Conservation (phyloP, 2,113 vertebrate species). For the Lynx canadensis region DNA sequence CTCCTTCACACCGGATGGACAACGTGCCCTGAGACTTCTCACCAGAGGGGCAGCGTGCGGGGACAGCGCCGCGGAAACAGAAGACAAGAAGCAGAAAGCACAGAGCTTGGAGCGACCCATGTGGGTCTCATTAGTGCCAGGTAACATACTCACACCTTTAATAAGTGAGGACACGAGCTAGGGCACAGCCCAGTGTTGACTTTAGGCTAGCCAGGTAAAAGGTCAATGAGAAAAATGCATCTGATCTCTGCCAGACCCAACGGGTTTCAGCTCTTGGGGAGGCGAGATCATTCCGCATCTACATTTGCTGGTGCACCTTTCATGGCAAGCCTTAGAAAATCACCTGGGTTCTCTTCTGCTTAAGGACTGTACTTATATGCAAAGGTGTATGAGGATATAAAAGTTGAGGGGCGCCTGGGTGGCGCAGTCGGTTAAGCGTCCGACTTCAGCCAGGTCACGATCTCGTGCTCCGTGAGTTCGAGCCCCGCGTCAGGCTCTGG, state of each 20-base stretch:
- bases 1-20: background rate
- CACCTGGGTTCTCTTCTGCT: background rate
- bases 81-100: background rate
- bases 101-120: background rate
- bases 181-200: background rate
- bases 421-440: no score
- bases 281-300: background rate
- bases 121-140: background rate
- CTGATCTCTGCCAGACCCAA: background rate
- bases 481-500: no score
- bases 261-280: background rate
- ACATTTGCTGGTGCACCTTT: background rate
- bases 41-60: background rate
- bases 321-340: background rate
- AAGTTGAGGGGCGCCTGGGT: no score
- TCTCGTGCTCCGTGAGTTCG: no score
- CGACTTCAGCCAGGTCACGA: no score
- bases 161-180: background rate
- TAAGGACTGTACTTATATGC: background rate
- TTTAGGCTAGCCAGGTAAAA: conserved; percentile 2
- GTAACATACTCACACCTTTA: background rate
- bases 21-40: background rate
- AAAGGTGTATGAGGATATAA: background rate
- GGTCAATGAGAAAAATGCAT: background rate
- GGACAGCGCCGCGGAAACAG: background rate